Conservation (phyloP, 2,113 vertebrate genomes). For the Albula glossodonta region DNA sequence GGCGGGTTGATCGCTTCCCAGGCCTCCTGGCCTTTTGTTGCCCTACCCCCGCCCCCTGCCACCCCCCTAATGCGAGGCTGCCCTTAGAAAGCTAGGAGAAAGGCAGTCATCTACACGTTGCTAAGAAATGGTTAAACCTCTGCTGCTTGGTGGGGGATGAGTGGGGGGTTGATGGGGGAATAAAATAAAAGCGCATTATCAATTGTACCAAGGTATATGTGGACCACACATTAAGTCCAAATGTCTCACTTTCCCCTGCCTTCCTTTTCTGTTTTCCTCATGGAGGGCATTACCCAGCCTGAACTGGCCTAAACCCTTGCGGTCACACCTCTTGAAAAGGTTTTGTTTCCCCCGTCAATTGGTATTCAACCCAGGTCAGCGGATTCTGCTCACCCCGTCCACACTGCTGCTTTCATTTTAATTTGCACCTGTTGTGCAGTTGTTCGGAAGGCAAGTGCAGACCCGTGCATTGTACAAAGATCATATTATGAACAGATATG, state of each 20-base stretch:
- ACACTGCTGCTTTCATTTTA: slow-evolving; percentile 91
- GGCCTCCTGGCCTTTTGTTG: slow-evolving; percentile 94
- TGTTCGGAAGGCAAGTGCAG: slow-evolving; percentile 92
- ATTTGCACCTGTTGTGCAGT: slow-evolving; percentile 99
- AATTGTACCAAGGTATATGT: slow-evolving; percentile 88
- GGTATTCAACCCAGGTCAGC: slow-evolving; percentile 98
- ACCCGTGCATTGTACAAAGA: slow-evolving; percentile 95
- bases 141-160: slow-evolving; percentile 43
- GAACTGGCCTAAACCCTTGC: slow-evolving; percentile 90
- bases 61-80: slow-evolving; percentile 60
- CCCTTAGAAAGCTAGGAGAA: slow-evolving; percentile 67
- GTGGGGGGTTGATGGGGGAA: slow-evolving; percentile 53
- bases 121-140: slow-evolving; percentile 87
- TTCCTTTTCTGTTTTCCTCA: slow-evolving; percentile 76
- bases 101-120: slow-evolving; percentile 83
- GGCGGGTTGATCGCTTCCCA: slow-evolving; percentile 96
- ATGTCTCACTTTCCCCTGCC: slow-evolving; percentile 81
- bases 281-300: slow-evolving; percentile 85
- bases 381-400: slow-evolving; percentile 88
- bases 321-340: slow-evolving; percentile 97
- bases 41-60: slow-evolving; percentile 1
- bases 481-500: slow-evolving; percentile 98
- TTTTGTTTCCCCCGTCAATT: slow-evolving; percentile 92
- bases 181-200: slow-evolving; percentile 80
- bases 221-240: slow-evolving; percentile 93